Evolutionary conservation across 2,888 invertebrate species (phyloP).

Genomic region (Spicauda simplicius): DNA sequence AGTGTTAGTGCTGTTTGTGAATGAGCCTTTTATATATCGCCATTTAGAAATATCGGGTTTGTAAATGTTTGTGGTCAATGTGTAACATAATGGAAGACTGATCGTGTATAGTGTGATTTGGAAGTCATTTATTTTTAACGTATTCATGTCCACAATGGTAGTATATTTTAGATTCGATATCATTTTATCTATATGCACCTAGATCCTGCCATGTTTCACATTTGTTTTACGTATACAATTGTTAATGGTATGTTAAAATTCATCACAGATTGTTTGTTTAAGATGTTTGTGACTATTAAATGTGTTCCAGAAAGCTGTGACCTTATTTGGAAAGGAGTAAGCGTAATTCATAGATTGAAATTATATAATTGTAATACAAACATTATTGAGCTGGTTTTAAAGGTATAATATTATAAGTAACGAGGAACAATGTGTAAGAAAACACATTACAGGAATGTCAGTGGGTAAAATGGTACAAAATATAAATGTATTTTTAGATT

Average conservation of each 20-base stretch:
- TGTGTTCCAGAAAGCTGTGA: conserved; percentile 3
- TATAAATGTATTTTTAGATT: neutral
- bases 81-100: conserved; percentile 41
- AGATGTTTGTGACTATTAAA: conserved; percentile 2
- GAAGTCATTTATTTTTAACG: conserved; percentile 33
- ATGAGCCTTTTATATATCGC: neutral
- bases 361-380: conserved; percentile 6
- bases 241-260: conserved; percentile 15
- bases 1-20: neutral
- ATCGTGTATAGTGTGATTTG: conserved; percentile 38
- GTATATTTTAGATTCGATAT: conserved; percentile 14
- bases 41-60: conserved; percentile 9
- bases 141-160: conserved; percentile 21
- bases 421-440: conserved; percentile 24
- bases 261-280: conserved; percentile 22
- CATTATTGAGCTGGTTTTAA: conserved; percentile 15
- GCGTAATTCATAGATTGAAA: conserved; percentile 22
- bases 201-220: conserved; percentile 26
- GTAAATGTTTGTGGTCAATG: conserved; percentile 5
- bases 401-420: neutral
- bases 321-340: neutral
- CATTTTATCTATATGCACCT: conserved; percentile 6
- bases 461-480: neutral
- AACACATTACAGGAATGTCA: neutral
- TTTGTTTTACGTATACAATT: conserved; percentile 22